phyloP scores from a whole-genome alignment of 2,797 vertebrate species.

The Meda fulgida region DNA sequence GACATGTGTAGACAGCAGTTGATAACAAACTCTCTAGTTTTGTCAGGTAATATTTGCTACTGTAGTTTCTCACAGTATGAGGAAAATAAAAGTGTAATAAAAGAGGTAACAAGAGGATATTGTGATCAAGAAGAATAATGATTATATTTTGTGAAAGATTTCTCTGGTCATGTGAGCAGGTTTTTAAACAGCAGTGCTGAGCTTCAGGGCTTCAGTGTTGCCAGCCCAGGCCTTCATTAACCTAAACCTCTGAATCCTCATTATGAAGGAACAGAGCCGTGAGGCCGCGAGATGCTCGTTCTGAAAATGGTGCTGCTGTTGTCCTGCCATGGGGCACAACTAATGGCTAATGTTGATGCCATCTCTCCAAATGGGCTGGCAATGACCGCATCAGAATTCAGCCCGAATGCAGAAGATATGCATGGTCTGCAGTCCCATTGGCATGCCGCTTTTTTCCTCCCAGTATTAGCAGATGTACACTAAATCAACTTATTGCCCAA shows the following conservation, averaged over 20 bases:
- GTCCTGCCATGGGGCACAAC: conserved; percentile 79
- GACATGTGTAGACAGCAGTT: background rate
- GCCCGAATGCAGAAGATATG: conserved; percentile 26
- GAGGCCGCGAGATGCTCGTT: conserved; percentile 76
- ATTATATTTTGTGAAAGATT: background rate
- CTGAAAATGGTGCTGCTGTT: conserved; percentile 77
- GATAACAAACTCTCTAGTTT: background rate
- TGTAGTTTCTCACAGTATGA: background rate
- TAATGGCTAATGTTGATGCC: conserved; percentile 79
- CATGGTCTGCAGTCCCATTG: background rate
- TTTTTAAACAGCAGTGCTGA: conserved; percentile 68
- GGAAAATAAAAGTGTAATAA: background rate
- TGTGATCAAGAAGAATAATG: background rate
- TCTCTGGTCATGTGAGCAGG: conserved; percentile 50
- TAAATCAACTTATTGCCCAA: conserved; percentile 63
- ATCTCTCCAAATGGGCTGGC: conserved; percentile 69
- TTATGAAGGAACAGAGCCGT: conserved; percentile 80
- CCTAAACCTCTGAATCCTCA: conserved; percentile 73
- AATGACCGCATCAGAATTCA: conserved; percentile 64
- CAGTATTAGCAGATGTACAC: conserved; percentile 69
- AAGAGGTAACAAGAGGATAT: background rate
- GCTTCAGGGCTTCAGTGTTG: conserved; percentile 71
- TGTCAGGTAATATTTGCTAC: background rate
- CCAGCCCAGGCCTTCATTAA: conserved; percentile 80
- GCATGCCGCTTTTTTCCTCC: background rate